Base-by-base conservation (phyloP, 1,140 invertebrate genomes). In the Ceratoteleas bidentatus region DNA sequence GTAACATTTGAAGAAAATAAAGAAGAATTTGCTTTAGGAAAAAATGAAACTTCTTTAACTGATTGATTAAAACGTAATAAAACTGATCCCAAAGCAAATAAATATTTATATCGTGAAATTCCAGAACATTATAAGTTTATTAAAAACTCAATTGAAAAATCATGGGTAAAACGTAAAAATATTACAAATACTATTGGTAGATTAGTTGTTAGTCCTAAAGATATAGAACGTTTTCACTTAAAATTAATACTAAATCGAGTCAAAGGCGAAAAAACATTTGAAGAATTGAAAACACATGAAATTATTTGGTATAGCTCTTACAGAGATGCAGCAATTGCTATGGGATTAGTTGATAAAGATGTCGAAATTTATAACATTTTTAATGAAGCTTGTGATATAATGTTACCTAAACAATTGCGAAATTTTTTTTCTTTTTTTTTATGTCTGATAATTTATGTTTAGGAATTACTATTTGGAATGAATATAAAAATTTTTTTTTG, bases 241-340 rank as follows among this genome's bases (percentile, higher is more conserved):
- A 64, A 83, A 76, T 24, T 86, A 32, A 77, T 87, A 36, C 69
- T 87, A 49, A 53, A 82, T 43, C 58, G 83, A 47, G 62, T 85
- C n/a, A 64, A 60, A 66, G 82, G 82, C 14, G 82, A 82, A 50
- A 81, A 54, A 64, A 49, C 9, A 43, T 84, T 73, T 64, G 40
- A 81, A 49, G 47, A 81, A 70, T 64, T 86, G 53, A 73, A 62
- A 57, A 73, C 60, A 43, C 60, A 75, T 68, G 62, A 85, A 40
- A 69, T n/a, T n/a, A 54, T 61, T 54, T 9, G 53, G 14, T 84
- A 79, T 65, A 15, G 52, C 9, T 66, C 78, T 43, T 85, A 79
- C 49, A 60, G 56, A 76, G 78, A 84, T 40, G 54, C 75, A 14
- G 82, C 77, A 10, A 66, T 38, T 52, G 66, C 57, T 15, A 68